Evolutionary conservation across 2,888 invertebrate genomes (phyloP).

Genomic region (Melanostoma scalare): DNA sequence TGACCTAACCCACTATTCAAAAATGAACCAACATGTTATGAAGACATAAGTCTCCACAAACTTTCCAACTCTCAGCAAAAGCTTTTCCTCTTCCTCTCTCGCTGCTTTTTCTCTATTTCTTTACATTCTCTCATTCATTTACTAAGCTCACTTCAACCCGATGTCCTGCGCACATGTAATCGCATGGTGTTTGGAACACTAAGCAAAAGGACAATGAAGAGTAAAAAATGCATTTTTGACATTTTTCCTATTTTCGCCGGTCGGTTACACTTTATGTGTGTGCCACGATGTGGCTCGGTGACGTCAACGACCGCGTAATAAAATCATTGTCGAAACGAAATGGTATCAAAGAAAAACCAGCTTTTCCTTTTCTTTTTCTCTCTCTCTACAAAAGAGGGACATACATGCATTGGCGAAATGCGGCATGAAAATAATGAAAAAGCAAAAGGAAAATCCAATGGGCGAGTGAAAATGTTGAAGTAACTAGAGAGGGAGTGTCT

Average conservation of each 20-base stretch:
- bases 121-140: conserved; percentile 27
- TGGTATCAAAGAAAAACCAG: background rate
- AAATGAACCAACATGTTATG: background rate
- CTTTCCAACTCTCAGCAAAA: conserved; percentile 7
- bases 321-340: conserved; percentile 27
- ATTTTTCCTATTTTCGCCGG: conserved; percentile 69
- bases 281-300: conserved; percentile 46
- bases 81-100: background rate
- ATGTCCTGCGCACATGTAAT: conserved; percentile 49
- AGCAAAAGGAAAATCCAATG: conserved; percentile 43
- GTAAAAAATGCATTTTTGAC: conserved; percentile 59
- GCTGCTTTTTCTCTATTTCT: conserved; percentile 8
- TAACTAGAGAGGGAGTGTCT: conserved; percentile 63
- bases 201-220: conserved; percentile 52
- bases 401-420: conserved; percentile 57
- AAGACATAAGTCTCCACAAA: conserved; percentile 24
- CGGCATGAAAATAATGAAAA: conserved; percentile 61
- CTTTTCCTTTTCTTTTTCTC: background rate
- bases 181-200: background rate
- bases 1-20: conserved; percentile 59
- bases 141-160: background rate
- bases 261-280: conserved; percentile 60
- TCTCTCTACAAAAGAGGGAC: background rate
- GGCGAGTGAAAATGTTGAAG: conserved; percentile 29
- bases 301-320: conserved; percentile 72